Percentiles rank a stretch among this genome's conserved stretches.
Conservation (phyloP, 2,113 vertebrate species). For the Rhea americana region DNA sequence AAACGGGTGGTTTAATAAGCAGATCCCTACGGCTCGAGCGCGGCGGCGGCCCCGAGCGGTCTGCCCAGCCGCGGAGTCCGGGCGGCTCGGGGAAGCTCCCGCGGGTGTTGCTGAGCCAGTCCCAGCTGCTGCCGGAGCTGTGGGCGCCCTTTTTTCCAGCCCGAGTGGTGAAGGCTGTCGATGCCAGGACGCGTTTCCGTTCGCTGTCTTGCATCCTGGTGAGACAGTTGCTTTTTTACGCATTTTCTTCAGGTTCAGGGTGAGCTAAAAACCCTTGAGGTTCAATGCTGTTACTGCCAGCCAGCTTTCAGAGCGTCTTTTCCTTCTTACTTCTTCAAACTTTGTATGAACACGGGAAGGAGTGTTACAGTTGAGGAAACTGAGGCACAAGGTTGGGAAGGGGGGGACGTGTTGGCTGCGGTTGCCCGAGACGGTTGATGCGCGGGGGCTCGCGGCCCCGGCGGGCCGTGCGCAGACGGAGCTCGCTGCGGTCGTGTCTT, state of each 20-base stretch:
- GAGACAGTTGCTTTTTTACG: neutral
- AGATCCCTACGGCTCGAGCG: neutral
- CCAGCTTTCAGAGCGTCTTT: neutral
- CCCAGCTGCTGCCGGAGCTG: neutral
- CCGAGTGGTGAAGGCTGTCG: neutral
- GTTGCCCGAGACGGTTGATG: too few relatives aligned
- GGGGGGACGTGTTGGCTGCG: too few relatives aligned
- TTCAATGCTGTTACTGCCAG: neutral
- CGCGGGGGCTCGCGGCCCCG: too few relatives aligned
- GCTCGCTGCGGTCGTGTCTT: neutral
- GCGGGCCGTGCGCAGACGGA: too few relatives aligned
- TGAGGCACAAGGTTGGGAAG: neutral
- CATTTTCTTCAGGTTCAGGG: neutral
- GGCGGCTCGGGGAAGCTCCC: neutral
- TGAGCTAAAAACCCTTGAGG: neutral
- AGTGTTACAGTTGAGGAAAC: neutral
- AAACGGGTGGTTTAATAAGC: neutral
- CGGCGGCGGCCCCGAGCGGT: neutral
- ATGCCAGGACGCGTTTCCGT: fast-evolving
- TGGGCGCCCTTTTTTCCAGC: fast-evolving
- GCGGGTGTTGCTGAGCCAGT: fast-evolving
- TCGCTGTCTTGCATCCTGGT: too few relatives aligned
- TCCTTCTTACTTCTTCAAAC: neutral
- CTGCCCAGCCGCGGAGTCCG: too few relatives aligned
- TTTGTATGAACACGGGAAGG: neutral